These are phyloP conservation scores for Eristalinus aeneus DNA, from an alignment of 2,888 invertebrate species.

Conservation along the genomic window DNA sequence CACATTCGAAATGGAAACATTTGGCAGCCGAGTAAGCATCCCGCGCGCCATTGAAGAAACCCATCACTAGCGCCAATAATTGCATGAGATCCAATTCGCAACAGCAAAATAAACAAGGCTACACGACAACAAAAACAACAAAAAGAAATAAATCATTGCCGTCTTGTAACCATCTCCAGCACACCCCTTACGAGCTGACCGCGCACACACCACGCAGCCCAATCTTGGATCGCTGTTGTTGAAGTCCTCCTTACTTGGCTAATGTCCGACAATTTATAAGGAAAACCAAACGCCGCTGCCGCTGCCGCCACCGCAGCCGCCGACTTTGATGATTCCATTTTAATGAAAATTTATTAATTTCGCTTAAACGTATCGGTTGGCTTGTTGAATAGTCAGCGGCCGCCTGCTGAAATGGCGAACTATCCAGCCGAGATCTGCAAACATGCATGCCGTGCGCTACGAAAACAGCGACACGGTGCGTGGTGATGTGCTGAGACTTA, in stretches of 20 bases:
- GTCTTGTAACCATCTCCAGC: constrained; percentile 26
- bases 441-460: constrained; percentile 19
- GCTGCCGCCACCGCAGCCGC: constrained; percentile 34
- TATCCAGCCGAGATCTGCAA: constrained; percentile 62
- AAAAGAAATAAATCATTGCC: constrained; percentile 27
- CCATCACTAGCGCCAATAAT: constrained; percentile 66
- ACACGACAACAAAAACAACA: constrained; percentile 28
- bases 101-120: constrained; percentile 50
- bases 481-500: background rate
- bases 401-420: constrained; percentile 59
- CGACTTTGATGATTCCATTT: constrained; percentile 74
- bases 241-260: constrained; percentile 52
- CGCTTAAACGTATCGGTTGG: constrained; percentile 63
- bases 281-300: constrained; percentile 48
- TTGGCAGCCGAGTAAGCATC: background rate
- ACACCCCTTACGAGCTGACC: constrained; percentile 19
- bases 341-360: constrained; percentile 74
- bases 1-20: no score
- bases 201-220: background rate
- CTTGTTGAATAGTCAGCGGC: constrained; percentile 59
- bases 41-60: constrained; percentile 20
- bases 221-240: constrained; percentile 42
- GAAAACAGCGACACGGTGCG: constrained; percentile 20
- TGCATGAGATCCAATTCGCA: constrained; percentile 55
- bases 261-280: constrained; percentile 67